Percentiles rank a stretch among this genome's conserved stretches.
Evolutionary conservation across 2,113 vertebrate genomes (phyloP).

Genomic region (Lethenteron camtschaticum): DNA sequence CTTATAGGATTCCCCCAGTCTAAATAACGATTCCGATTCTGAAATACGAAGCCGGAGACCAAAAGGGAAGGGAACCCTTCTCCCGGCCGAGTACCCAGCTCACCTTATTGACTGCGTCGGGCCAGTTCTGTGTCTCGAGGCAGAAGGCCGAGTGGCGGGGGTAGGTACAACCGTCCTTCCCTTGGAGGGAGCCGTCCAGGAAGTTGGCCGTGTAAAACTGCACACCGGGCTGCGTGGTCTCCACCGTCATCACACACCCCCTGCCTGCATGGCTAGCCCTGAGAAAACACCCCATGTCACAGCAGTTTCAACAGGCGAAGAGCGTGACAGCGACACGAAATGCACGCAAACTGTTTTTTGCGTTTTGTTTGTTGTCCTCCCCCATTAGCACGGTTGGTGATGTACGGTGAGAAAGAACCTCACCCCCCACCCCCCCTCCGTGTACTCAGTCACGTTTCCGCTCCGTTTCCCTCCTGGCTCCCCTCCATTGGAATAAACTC

Average conservation of each 20-base stretch:
- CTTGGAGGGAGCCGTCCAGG: conserved; percentile 46
- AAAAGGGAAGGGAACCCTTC: background rate
- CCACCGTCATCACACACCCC: conserved; percentile 46
- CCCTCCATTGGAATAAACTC: too few relatives aligned
- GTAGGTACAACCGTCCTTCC: conserved; percentile 37
- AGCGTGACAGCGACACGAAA: background rate
- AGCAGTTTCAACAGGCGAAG: background rate
- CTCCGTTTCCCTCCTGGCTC: too few relatives aligned
- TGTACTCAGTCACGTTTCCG: too few relatives aligned
- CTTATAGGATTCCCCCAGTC: too few relatives aligned
- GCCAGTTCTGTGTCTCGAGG: conserved; percentile 83
- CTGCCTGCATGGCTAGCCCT: conserved; percentile 43
- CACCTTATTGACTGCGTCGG: conserved; percentile 69
- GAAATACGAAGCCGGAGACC: too few relatives aligned
- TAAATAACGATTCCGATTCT: too few relatives aligned
- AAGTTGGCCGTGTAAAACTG: conserved; percentile 89
- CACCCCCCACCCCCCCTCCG: too few relatives aligned
- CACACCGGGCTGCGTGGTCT: conserved; percentile 62
- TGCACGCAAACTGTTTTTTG: too few relatives aligned
- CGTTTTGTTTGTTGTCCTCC: too few relatives aligned
- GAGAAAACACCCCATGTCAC: conserved; percentile 7
- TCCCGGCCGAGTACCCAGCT: background rate
- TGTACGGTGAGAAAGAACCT: too few relatives aligned
- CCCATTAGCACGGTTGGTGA: too few relatives aligned
- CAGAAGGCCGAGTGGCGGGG: conserved; percentile 61